Evolutionary conservation across 2,113 vertebrate species (phyloP).

Genomic region (Platichthys stellatus): DNA sequence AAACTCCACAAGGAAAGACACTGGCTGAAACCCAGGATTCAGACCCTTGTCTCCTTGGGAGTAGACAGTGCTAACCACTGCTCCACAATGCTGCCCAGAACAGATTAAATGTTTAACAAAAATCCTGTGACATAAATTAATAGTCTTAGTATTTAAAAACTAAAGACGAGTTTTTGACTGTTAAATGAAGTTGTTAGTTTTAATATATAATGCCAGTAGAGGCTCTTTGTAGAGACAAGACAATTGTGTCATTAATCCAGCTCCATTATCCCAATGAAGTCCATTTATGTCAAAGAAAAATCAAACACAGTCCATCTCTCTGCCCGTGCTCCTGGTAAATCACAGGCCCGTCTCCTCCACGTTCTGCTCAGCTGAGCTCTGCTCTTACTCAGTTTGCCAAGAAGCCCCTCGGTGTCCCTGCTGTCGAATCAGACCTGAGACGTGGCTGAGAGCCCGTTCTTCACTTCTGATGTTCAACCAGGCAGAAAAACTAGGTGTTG

Average conservation of each 20-base stretch:
- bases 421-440: constrained; percentile 68
- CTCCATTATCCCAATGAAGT: constrained; percentile 10
- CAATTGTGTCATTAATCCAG: constrained; percentile 9
- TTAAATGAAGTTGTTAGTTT: too few species aligned
- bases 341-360: constrained; percentile 36
- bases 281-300: constrained; percentile 13
- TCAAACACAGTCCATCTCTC: not conserved
- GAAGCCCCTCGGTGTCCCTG: constrained; percentile 52
- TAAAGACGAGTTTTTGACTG: not conserved
- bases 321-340: constrained; percentile 42
- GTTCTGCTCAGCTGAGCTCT: constrained; percentile 66
- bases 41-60: too few species aligned
- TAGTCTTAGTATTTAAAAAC: too few species aligned
- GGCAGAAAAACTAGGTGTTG: constrained; percentile 54
- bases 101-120: too few species aligned
- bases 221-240: not conserved
- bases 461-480: constrained; percentile 53
- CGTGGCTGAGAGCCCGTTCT: constrained; percentile 37
- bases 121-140: too few species aligned
- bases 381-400: constrained; percentile 47
- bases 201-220: not conserved
- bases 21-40: too few species aligned
- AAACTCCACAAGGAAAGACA: too few species aligned
- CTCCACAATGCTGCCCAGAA: too few species aligned
- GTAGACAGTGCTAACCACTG: too few species aligned